Conservation (phyloP, 2,888 invertebrate species). For the Apodemia mormo region DNA sequence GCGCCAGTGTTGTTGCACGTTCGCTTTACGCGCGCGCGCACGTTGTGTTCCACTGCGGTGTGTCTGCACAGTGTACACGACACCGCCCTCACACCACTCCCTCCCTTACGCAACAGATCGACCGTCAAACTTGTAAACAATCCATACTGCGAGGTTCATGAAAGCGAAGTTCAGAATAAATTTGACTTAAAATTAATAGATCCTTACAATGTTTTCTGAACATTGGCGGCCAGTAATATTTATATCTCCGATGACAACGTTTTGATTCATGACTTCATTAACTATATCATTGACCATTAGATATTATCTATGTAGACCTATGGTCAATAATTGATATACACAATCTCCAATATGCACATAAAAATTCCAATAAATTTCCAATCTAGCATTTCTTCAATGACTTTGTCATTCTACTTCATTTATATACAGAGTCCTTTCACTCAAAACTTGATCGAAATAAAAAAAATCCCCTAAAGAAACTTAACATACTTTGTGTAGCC, state of each 20-base stretch:
- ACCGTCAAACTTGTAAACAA: too few species aligned
- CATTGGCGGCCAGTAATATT: too few species aligned
- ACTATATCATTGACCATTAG: not conserved
- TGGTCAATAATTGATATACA: not conserved
- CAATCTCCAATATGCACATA: not conserved
- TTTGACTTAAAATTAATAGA: too few species aligned
- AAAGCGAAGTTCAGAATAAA: too few species aligned
- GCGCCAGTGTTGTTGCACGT: too few species aligned
- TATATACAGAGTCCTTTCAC: constrained; percentile 15
- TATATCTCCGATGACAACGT: not conserved
- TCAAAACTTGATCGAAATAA: constrained; percentile 16
- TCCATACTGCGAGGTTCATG: too few species aligned
- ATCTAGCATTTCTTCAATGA: constrained; percentile 23
- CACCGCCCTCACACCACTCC: too few species aligned
- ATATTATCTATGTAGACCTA: not conserved
- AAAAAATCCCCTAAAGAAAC: constrained; percentile 17
- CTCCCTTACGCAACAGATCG: too few species aligned
- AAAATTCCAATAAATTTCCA: not conserved
- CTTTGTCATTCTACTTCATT: constrained; percentile 12
- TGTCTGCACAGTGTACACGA: too few species aligned
- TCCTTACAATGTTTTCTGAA: too few species aligned
- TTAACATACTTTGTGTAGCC: constrained; percentile 37
- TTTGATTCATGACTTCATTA: not conserved
- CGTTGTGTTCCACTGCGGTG: too few species aligned
- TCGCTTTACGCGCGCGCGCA: too few species aligned